phyloP scores from a whole-genome alignment of 2,797 vertebrate species.

The Lacerta agilis region DNA sequence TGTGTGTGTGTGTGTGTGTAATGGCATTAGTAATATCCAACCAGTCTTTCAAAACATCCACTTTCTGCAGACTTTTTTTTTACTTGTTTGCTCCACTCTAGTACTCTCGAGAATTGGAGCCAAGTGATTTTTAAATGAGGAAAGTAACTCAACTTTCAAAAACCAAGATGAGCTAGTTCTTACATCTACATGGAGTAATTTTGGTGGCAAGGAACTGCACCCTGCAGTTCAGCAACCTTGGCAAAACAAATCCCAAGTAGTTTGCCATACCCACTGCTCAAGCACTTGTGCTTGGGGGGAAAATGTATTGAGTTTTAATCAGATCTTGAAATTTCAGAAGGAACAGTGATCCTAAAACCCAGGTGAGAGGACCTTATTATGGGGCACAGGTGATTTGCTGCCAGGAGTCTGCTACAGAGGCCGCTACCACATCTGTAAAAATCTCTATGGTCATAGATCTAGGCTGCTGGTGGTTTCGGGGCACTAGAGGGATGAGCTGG shows the following conservation, averaged over 20 bases:
- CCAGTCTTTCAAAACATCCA: rapidly evolving
- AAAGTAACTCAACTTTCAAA: neutral
- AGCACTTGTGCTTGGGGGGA: neutral
- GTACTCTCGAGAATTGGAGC: neutral
- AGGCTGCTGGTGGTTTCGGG: too few relatives aligned
- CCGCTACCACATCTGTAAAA: too few relatives aligned
- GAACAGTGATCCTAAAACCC: too few relatives aligned
- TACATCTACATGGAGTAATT: neutral
- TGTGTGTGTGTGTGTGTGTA: too few relatives aligned
- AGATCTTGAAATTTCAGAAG: neutral
- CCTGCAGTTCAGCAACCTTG: neutral
- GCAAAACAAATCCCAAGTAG: neutral
- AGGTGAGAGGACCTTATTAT: too few relatives aligned
- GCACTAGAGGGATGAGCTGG: too few relatives aligned
- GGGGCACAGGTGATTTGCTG: too few relatives aligned
- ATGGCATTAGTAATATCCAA: neutral
- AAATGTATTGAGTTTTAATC: neutral
- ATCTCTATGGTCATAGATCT: too few relatives aligned
- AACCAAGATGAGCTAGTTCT: neutral
- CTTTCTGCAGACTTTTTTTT: neutral
- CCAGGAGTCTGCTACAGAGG: too few relatives aligned
- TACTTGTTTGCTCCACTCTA: neutral
- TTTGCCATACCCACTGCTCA: too few relatives aligned
- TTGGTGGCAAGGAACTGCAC: neutral
- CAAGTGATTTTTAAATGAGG: rapidly evolving